A percentile compares a stretch with the other conserved stretches of the same genome.
Conservation (phyloP, 1,140 invertebrate species). For the Pemphigus obesinymphae region DNA sequence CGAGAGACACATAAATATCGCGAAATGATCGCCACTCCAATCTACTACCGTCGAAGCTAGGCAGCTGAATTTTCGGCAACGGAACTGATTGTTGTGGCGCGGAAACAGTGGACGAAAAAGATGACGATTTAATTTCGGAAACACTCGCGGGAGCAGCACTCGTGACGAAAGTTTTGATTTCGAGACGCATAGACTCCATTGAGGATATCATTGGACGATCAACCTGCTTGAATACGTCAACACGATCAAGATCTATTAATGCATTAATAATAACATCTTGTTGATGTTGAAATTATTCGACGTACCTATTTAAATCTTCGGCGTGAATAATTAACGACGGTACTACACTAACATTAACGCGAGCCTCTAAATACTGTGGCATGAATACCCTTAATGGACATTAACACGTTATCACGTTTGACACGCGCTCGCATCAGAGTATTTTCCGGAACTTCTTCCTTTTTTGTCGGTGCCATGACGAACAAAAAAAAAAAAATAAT, state of each 20-base stretch:
- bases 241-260: not conserved
- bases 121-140: not conserved
- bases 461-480: not conserved
- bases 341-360: not conserved
- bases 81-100: not conserved
- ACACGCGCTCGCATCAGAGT: not conserved
- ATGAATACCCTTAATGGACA: not conserved
- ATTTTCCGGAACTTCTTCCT: not conserved
- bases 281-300: not conserved
- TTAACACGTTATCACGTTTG: not conserved
- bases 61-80: not conserved
- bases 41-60: not conserved
- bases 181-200: not conserved
- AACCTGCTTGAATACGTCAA: not conserved
- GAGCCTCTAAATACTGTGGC: not conserved
- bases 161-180: not conserved
- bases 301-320: not conserved
- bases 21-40: not conserved
- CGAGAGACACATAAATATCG: too few species aligned
- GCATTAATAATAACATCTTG: not conserved
- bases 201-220: not conserved
- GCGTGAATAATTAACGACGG: not conserved
- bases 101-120: not conserved
- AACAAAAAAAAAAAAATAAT: not conserved
- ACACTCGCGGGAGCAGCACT: not conserved